Base-by-base conservation (phyloP, 2,888 invertebrate genomes). In the Amorpha juglandis region DNA sequence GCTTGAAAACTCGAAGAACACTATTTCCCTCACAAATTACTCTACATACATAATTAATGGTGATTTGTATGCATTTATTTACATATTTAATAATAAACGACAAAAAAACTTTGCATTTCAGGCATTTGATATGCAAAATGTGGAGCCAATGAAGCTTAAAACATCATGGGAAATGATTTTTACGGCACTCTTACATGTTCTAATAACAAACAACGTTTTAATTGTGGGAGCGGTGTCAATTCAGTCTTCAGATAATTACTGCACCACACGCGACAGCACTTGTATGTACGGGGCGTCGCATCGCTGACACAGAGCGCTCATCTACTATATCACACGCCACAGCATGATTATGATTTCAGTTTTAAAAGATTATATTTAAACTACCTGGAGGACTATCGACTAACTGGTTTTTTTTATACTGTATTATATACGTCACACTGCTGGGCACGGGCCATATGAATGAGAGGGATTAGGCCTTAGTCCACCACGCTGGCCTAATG, bases 151-250 rank as follows among this genome's bases (percentile, higher is more conserved):
- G 58, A 42, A 58, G 58, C 58, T 11, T 38, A 3, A 12, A 58
- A 58, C 42, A 55, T 38, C 55, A 58, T 58, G 58, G 58, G 58
- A 58, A 58, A 42, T 42, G 58, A 58, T 58, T 58, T 27, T 58
- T 58, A 58, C 14, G 14, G 33, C 35, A 58, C 35, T 42, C 8
- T 42, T 38, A 58, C 11, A 8, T 7, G 42, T 58, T 38, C 38
- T 58, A 27, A 27, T 52, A 21, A 6, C 0, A 6, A n/a, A n/a
- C 6, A 1, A 16, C 11, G 4, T 35, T 58, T 19, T 50, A 50
- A 50, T 19, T 19, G 50, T 58, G 58, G 19, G 58, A 58, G 19
- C 42, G 12, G 11, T 51, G 51, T 51, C 9, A 51, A 21, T 27
- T 52, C 14, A 6, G 27, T 33, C 6, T 6, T 45, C 45, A 11